phyloP scores from a whole-genome alignment of 2,797 vertebrate species.

The Champsocephalus gunnari region DNA sequence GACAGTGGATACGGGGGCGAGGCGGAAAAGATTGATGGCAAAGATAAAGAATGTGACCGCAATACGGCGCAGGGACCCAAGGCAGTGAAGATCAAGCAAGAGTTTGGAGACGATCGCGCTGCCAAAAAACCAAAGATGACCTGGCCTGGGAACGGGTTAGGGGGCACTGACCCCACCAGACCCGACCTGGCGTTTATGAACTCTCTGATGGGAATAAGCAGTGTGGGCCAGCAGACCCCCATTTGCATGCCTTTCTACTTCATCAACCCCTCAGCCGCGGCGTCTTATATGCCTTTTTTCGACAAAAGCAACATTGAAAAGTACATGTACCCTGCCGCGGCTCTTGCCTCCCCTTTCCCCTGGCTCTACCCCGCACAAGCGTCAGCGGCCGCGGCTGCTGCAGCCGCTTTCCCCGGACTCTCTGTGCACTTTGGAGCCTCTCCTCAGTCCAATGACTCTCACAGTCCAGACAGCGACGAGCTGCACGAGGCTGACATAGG shows the following conservation, averaged over 20 bases:
- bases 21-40: slow-evolving; percentile 85
- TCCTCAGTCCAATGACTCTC: slow-evolving; percentile 70
- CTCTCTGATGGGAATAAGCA: slow-evolving; percentile 91
- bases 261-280: slow-evolving; percentile 93
- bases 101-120: slow-evolving; percentile 88
- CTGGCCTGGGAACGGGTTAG: slow-evolving; percentile 70
- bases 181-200: slow-evolving; percentile 90
- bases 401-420: slow-evolving; percentile 87
- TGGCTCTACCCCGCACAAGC: slow-evolving; percentile 90
- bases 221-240: slow-evolving; percentile 90
- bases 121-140: slow-evolving; percentile 90
- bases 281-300: slow-evolving; percentile 93
- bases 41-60: slow-evolving; percentile 82
- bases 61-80: slow-evolving; percentile 71
- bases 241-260: slow-evolving; percentile 96
- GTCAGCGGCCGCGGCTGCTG: slow-evolving; percentile 73
- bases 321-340: slow-evolving; percentile 88
- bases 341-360: slow-evolving; percentile 85
- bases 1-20: slow-evolving; percentile 98
- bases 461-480: slow-evolving; percentile 70
- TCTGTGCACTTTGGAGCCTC: slow-evolving; percentile 80
- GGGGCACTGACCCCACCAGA: slow-evolving; percentile 73
- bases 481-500: slow-evolving; percentile 67
- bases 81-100: slow-evolving; percentile 90
- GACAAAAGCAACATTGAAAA: slow-evolving; percentile 93